Conservation (phyloP, 2,797 vertebrate genomes). For the Setipinna tenuifilis region DNA sequence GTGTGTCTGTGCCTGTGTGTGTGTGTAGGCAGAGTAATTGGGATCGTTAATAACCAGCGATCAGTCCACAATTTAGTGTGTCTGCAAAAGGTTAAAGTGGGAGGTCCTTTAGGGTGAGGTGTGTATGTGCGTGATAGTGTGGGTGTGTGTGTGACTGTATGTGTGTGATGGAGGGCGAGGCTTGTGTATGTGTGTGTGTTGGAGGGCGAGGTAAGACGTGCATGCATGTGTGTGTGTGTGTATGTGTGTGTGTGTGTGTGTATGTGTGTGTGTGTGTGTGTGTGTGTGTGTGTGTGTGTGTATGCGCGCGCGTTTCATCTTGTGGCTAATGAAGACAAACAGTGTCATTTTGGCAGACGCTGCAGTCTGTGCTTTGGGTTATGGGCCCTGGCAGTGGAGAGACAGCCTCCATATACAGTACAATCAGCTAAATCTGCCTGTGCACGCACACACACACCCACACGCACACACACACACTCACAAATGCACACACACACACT, state of each 20-base stretch:
- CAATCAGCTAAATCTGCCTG: constrained; percentile 9
- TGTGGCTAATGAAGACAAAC: constrained; percentile 54
- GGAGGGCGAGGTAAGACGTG: background rate
- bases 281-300: constrained; percentile 22
- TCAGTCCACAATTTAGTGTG: constrained; percentile 46
- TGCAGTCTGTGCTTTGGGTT: constrained; percentile 39
- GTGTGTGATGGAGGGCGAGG: background rate
- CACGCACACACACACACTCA: background rate
- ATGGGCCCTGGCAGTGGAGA: constrained; percentile 3
- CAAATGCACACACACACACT: too few species aligned
- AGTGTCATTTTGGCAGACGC: constrained; percentile 51
- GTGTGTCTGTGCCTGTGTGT: constrained; percentile 7
- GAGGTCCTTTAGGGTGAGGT: constrained; percentile 9
- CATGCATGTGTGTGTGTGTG: constrained; percentile 18
- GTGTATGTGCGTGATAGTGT: background rate
- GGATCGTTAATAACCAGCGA: constrained; percentile 52
- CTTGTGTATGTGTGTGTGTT: constrained; percentile 24
- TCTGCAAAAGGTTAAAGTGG: constrained; percentile 54
- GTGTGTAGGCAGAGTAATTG: constrained; percentile 47
- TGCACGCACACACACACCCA: background rate
- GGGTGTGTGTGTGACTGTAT: constrained; percentile 23
- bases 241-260: constrained; percentile 19
- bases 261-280: constrained; percentile 16
- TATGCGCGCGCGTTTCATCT: constrained; percentile 27
- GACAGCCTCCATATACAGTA: background rate